Evolutionary conservation across 2,888 invertebrate genomes (phyloP).

Genomic region (Lumbricus terrestris): DNA sequence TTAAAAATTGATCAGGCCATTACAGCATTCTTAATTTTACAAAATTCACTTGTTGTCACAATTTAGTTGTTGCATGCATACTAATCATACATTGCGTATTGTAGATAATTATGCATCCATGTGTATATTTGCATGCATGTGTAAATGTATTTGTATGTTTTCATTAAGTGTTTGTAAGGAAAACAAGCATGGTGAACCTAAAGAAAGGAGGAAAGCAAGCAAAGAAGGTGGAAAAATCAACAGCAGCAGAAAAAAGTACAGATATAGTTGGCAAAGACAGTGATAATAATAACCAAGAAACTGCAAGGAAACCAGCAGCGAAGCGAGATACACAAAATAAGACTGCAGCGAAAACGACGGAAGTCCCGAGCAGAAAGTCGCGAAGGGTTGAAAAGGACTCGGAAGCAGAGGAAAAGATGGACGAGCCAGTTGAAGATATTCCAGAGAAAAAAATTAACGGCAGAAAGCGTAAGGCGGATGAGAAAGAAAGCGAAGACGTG

Average conservation of each 20-base stretch:
- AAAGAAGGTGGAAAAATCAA: neutral
- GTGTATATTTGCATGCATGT: neutral
- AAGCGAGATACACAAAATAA: neutral
- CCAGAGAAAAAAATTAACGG: neutral
- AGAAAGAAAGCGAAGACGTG: neutral
- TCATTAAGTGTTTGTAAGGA: neutral
- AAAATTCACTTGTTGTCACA: neutral
- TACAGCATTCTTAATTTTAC: neutral
- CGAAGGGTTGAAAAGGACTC: neutral
- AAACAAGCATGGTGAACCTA: neutral
- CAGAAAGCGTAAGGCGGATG: neutral
- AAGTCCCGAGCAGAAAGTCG: neutral
- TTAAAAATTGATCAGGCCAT: neutral
- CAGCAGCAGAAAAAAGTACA: constrained; percentile 4
- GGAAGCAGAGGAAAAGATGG: neutral
- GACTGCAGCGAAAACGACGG: too few species aligned
- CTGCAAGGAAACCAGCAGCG: neutral
- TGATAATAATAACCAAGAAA: neutral
- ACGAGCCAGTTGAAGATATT: neutral
- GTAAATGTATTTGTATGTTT: neutral
- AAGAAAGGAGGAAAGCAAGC: constrained; percentile 6
- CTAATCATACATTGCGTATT: too few species aligned
- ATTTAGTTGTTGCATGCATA: neutral
- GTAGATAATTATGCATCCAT: too few species aligned
- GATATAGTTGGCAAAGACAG: neutral